phyloP scores from a whole-genome alignment of 2,888 invertebrate genomes.

The Creontiades dilutus region DNA sequence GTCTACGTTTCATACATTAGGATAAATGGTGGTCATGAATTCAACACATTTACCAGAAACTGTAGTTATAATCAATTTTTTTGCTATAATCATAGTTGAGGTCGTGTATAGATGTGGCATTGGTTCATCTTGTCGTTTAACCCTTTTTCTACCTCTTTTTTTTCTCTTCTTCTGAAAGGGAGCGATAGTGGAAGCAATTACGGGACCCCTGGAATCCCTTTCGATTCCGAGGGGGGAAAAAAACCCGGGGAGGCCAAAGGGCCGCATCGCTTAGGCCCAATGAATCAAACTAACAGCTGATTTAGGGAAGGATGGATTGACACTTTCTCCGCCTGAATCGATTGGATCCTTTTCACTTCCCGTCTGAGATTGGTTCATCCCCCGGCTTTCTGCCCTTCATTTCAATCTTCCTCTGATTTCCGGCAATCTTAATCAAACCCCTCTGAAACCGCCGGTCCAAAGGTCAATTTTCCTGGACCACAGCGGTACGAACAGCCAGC shows the following conservation, averaged over 20 bases:
- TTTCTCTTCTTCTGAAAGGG: constrained; percentile 3
- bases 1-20: too few relatives aligned
- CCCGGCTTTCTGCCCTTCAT: neutral
- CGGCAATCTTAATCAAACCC: neutral
- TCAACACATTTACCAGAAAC: too few relatives aligned
- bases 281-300: constrained; percentile 55
- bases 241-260: neutral
- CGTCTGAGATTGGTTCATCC: constrained; percentile 18
- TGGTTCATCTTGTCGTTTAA: neutral
- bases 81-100: too few relatives aligned
- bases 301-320: constrained; percentile 49
- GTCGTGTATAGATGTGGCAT: neutral
- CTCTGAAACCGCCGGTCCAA: too few relatives aligned
- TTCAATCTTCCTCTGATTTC: neutral
- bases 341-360: constrained; percentile 37
- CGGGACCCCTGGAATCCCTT: constrained; percentile 26
- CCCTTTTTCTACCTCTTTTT: neutral
- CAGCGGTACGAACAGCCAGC: too few relatives aligned
- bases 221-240: neutral
- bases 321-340: constrained; percentile 23
- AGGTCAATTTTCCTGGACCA: too few relatives aligned
- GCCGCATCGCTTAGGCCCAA: constrained; percentile 44
- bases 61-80: too few relatives aligned
- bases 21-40: too few relatives aligned
- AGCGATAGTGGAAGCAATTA: constrained; percentile 46